Base-by-base conservation (phyloP, 2,888 invertebrate genomes). In the Papilio demoleus region DNA sequence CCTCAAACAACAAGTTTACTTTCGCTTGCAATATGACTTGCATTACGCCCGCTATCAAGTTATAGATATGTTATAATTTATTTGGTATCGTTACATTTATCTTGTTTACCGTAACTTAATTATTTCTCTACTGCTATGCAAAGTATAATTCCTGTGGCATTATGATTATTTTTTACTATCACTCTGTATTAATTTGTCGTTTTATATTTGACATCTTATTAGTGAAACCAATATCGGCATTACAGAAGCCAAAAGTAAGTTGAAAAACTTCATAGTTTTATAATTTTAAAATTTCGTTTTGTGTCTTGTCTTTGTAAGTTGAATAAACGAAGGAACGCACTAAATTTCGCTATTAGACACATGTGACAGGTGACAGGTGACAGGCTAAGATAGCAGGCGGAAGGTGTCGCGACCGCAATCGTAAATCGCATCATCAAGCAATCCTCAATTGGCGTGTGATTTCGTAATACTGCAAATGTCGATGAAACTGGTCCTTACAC, bases 1-100 rank as follows among this genome's bases (percentile, higher is more conserved):
- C 38, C 24, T 45, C n/a, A 38, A 64, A 36, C 45, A 31, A 36
- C 22, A 14, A 27, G 38, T 19, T 50, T 17, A 59, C 68, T 65
- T 68, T 68, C 64, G 59, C 68, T 64, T 59, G 58, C 45, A 67
- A 34, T 67, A 53, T 67, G 63, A 63, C 58, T 68, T 64, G 63
- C 47, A 64, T 59, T 59, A 27, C 14, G 22, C 5, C n/a, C 27
- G 22, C 14, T 63, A 64, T 53, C 22, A 4, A 64, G 47, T 34
- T 63, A 22, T n/a, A 50, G 24, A 50, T 36, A 50, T 63, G 22
- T 50, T 47, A 62, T 47, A 50, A 50, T 63, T 42, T 6, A 45
- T 19, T 62, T 61, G n/a, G 6, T 61, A 50, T 50, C 50, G 0
- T 24, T 12, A 5, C n/a, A 2, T 50, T 14, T 53, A 17, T 31